These are phyloP conservation scores for Aphelocoma californica DNA, from an alignment of 2,797 vertebrate genomes.

Conservation along the genomic window DNA sequence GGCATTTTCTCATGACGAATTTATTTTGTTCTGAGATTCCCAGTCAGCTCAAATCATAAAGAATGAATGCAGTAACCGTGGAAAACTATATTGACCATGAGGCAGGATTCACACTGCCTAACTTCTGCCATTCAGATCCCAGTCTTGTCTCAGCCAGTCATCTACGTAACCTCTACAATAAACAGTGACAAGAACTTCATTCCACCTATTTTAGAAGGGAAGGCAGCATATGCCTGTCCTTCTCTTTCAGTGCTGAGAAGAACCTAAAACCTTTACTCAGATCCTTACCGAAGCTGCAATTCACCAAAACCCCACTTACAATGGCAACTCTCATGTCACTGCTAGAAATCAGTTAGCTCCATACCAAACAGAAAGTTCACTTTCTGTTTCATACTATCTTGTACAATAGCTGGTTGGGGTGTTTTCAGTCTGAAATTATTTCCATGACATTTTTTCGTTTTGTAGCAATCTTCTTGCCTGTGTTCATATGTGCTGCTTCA, in stretches of 20 bases:
- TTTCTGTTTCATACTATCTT: background rate
- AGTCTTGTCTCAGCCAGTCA: background rate
- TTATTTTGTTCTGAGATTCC: background rate
- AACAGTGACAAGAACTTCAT: background rate
- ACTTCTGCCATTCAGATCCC: background rate
- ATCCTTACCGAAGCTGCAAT: background rate
- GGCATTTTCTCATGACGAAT: background rate
- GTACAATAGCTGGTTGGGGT: background rate
- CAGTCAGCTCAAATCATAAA: background rate
- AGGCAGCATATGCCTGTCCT: background rate
- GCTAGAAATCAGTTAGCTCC: background rate
- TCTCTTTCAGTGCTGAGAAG: background rate
- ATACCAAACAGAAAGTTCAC: background rate
- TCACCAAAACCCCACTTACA: background rate
- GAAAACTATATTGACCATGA: background rate
- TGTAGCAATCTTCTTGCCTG: background rate
- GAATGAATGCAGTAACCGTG: background rate
- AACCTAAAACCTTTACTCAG: background rate
- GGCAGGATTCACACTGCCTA: background rate
- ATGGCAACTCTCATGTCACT: background rate
- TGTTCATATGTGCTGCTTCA: background rate
- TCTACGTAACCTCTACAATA: background rate
- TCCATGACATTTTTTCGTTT: background rate
- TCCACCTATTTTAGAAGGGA: background rate
- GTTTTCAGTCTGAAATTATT: background rate